These are phyloP conservation scores for Xiphydria camelus DNA, from an alignment of 2,888 invertebrate genomes.

Conservation along the genomic window DNA sequence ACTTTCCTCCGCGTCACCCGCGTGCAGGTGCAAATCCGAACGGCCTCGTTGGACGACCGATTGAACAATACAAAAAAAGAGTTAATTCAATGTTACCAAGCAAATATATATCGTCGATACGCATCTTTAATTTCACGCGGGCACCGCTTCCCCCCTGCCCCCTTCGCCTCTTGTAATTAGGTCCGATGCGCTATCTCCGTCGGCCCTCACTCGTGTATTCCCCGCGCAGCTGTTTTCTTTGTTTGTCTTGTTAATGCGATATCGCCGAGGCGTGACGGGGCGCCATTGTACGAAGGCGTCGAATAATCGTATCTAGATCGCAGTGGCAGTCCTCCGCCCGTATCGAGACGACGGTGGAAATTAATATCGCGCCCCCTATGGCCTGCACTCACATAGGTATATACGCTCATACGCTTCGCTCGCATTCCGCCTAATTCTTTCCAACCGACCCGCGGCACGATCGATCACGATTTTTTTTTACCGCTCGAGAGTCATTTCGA, in stretches of 20 bases:
- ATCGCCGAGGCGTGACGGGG: slow-evolving; percentile 9
- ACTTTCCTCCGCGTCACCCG: slow-evolving; percentile 16
- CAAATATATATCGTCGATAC: slow-evolving; percentile 45
- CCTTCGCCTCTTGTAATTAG: slow-evolving; percentile 37
- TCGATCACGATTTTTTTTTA: too few relatives aligned
- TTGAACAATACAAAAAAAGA: slow-evolving; percentile 44
- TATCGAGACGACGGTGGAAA: slow-evolving; percentile 11
- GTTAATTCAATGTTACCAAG: slow-evolving; percentile 47
- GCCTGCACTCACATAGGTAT: too few relatives aligned
- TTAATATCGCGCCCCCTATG: neutral
- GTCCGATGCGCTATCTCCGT: slow-evolving; percentile 34
- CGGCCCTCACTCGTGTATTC: slow-evolving; percentile 8
- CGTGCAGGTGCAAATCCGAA: slow-evolving; percentile 27
- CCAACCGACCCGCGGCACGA: slow-evolving; percentile 6
- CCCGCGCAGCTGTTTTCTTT: slow-evolving; percentile 23
- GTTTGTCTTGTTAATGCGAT: slow-evolving; percentile 39
- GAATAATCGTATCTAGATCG: slow-evolving; percentile 23
- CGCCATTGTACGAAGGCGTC: slow-evolving; percentile 25
- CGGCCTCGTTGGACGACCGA: slow-evolving; percentile 35
- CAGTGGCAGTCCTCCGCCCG: slow-evolving; percentile 5
- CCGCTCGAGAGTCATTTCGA: too few relatives aligned
- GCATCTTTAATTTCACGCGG: slow-evolving; percentile 47
- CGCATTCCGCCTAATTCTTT: too few relatives aligned
- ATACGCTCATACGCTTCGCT: too few relatives aligned
- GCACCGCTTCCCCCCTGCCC: slow-evolving; percentile 14